Conservation (phyloP, 2,113 vertebrate genomes). For the Aythya baeri region DNA sequence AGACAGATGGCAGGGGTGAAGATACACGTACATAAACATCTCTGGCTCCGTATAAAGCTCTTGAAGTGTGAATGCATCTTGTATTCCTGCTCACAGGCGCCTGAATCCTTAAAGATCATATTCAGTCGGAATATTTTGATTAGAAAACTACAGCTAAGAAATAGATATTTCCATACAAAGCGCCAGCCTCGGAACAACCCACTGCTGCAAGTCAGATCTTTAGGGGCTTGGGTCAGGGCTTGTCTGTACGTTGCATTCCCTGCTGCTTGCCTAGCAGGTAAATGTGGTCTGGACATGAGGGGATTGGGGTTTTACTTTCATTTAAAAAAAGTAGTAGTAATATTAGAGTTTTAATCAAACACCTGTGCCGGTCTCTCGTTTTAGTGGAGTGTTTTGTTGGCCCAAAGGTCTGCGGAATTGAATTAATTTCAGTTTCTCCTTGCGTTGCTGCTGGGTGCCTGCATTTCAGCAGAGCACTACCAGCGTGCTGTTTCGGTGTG, state of each 20-base stretch:
- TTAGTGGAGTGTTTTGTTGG: too few species aligned
- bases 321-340: too few species aligned
- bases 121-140: not conserved
- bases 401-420: too few species aligned
- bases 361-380: not conserved
- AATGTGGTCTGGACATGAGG: not conserved
- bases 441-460: too few species aligned
- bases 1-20: not conserved
- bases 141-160: not conserved
- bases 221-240: too few species aligned
- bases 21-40: fast-evolving
- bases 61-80: not conserved
- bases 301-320: not conserved
- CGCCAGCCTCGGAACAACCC: not conserved
- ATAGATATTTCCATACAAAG: not conserved
- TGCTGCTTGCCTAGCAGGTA: not conserved
- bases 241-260: not conserved
- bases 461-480: too few species aligned
- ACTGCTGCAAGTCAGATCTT: not conserved
- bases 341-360: not conserved
- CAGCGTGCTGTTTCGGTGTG: too few species aligned
- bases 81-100: not conserved
- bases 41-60: fast-evolving
- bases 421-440: too few species aligned
- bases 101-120: not conserved